Percentiles rank a stretch among this genome's conserved stretches.
phyloP scores from a whole-genome alignment of 2,113 vertebrate genomes.

The Polyodon spathula region DNA sequence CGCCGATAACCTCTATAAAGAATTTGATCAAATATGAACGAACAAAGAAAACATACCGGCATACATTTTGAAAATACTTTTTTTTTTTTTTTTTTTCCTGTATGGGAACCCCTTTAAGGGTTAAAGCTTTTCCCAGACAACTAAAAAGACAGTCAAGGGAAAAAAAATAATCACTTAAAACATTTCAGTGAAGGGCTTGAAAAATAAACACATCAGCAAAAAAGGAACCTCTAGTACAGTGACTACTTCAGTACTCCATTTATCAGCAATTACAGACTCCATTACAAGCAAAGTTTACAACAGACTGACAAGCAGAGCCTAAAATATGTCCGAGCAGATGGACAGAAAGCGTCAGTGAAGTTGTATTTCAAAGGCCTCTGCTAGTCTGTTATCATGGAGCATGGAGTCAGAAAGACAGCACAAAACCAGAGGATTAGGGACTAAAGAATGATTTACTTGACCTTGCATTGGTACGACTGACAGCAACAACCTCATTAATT shows the following conservation, averaged over 20 bases:
- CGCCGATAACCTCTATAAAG: no score
- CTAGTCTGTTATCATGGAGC: conserved; percentile 73
- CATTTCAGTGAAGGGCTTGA: conserved; percentile 41
- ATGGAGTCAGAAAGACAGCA: conserved; percentile 65
- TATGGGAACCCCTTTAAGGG: no score
- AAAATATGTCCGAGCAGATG: conserved; percentile 78
- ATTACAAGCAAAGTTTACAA: conserved; percentile 80
- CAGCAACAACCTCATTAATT: conserved; percentile 96
- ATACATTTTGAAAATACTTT: no score
- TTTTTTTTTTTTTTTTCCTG: no score
- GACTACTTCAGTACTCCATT: conserved; percentile 76
- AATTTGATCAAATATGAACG: no score
- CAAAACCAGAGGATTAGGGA: conserved; percentile 61
- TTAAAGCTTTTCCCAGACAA: not conserved
- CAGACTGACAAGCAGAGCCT: conserved; percentile 62
- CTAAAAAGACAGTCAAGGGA: conserved; percentile 31
- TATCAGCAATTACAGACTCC: conserved; percentile 81
- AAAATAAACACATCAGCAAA: conserved; percentile 67
- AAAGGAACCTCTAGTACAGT: conserved; percentile 67
- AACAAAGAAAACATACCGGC: not conserved
- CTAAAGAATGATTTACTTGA: conserved; percentile 94
- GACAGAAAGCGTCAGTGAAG: conserved; percentile 80
- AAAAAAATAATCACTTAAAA: conserved; percentile 43
- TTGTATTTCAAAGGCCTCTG: conserved; percentile 81
- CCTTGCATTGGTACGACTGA: conserved; percentile 75